A percentile compares a stretch with the other conserved stretches of the same genome.
Conservation (phyloP, 2,797 vertebrate genomes). For the Scleropages formosus region DNA sequence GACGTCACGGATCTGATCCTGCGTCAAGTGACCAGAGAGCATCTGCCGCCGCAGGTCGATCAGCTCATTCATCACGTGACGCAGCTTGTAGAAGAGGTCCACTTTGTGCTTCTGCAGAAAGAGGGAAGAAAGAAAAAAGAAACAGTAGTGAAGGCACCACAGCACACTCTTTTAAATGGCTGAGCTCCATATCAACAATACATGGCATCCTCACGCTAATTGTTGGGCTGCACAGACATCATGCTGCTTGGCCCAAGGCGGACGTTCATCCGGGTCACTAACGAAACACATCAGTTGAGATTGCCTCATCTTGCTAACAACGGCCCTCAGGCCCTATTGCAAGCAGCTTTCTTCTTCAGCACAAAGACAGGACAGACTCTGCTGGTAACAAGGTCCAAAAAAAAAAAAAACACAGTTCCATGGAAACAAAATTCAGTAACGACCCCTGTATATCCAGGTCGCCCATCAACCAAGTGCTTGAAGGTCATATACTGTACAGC, state of each 20-base stretch:
- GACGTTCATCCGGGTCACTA: no score
- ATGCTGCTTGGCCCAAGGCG: background rate
- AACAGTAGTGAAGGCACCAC: no score
- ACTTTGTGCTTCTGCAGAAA: constrained; percentile 89
- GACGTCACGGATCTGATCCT: constrained; percentile 96
- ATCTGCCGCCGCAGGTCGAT: constrained; percentile 96
- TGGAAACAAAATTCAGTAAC: no score
- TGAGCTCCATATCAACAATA: no score
- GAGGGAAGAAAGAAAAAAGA: background rate
- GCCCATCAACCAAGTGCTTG: no score
- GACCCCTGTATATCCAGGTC: no score
- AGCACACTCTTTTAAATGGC: no score
- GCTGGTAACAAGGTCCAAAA: no score
- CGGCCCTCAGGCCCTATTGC: background rate
- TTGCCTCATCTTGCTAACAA: background rate
- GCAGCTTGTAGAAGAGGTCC: constrained; percentile 97
- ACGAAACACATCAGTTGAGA: no score
- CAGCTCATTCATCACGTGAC: constrained; percentile 98
- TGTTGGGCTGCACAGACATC: background rate
- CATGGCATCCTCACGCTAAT: no score
- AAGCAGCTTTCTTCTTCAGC: background rate
- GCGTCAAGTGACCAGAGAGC: constrained; percentile 94
- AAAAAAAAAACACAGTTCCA: no score
- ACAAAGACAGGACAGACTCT: background rate
- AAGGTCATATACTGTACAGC: no score